Conservation (phyloP, 23 tunicate genomes). For the Styela clava region DNA sequence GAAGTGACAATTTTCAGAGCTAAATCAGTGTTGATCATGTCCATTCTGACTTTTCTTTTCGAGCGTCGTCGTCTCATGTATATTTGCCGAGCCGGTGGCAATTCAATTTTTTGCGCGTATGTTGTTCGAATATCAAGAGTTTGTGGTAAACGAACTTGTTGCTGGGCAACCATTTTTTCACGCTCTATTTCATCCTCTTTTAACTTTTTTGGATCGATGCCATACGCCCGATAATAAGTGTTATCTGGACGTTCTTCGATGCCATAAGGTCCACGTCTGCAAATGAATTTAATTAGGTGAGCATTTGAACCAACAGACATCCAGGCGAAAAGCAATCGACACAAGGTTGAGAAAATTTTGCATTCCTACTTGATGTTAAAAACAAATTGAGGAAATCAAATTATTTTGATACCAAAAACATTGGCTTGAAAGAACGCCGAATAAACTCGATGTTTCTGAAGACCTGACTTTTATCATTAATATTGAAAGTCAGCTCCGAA, state of each 20-base stretch:
- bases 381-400: too few relatives aligned
- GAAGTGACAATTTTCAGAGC: neutral
- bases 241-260: conserved; percentile 11
- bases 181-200: conserved; percentile 25
- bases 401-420: too few relatives aligned
- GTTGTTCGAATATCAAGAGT: conserved; percentile 40
- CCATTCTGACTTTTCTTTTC: conserved; percentile 51
- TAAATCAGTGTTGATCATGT: conserved; percentile 13
- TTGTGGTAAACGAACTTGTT: conserved; percentile 2
- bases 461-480: too few relatives aligned
- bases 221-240: conserved; percentile 18
- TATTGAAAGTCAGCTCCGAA: too few relatives aligned
- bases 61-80: conserved; percentile 62
- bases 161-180: neutral
- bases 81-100: conserved; percentile 68
- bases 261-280: conserved; percentile 74
- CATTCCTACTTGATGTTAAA: neutral
- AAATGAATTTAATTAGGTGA: too few relatives aligned
- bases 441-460: too few relatives aligned
- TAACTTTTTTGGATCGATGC: conserved; percentile 16
- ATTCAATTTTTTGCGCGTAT: conserved; percentile 50
- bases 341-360: neutral
- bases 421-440: too few relatives aligned
- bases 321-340: neutral
- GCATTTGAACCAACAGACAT: too few relatives aligned